Percentiles rank a stretch among this genome's conserved stretches.
phyloP scores from a whole-genome alignment of 2,888 invertebrate species.

The Deilephila porcellus region DNA sequence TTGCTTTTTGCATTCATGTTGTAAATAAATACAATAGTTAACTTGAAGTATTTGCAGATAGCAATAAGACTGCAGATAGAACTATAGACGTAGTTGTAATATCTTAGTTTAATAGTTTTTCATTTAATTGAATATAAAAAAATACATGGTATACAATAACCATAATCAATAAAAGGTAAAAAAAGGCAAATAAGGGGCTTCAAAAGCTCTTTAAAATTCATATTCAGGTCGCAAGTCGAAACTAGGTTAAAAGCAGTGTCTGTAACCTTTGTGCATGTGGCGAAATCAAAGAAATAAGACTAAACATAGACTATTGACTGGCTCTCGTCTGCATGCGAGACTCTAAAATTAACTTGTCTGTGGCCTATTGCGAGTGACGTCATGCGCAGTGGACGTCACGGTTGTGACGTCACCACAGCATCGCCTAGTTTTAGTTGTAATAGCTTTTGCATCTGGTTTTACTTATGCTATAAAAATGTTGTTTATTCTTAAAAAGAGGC shows the following conservation, averaged over 20 bases:
- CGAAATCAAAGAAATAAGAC: conserved; percentile 18
- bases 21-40: too few relatives aligned
- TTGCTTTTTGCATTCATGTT: too few relatives aligned
- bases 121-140: too few relatives aligned
- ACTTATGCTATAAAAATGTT: background rate
- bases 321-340: conserved; percentile 9
- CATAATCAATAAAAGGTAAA: too few relatives aligned
- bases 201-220: background rate
- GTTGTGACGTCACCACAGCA: conserved; percentile 52
- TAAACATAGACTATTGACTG: conserved; percentile 16
- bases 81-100: too few relatives aligned
- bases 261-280: conserved; percentile 11
- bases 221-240: background rate
- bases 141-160: too few relatives aligned
- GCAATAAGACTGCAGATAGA: too few relatives aligned
- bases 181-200: too few relatives aligned
- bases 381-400: conserved; percentile 63
- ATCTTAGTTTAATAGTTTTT: too few relatives aligned
- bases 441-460: conserved; percentile 4
- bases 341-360: conserved; percentile 24
- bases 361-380: conserved; percentile 50
- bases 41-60: too few relatives aligned
- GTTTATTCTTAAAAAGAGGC: background rate
- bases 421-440: conserved; percentile 9
- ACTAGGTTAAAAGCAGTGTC: background rate